Conservation (phyloP, 92 coral and sea anemone species). For the Zoanthus sansibaricus region DNA sequence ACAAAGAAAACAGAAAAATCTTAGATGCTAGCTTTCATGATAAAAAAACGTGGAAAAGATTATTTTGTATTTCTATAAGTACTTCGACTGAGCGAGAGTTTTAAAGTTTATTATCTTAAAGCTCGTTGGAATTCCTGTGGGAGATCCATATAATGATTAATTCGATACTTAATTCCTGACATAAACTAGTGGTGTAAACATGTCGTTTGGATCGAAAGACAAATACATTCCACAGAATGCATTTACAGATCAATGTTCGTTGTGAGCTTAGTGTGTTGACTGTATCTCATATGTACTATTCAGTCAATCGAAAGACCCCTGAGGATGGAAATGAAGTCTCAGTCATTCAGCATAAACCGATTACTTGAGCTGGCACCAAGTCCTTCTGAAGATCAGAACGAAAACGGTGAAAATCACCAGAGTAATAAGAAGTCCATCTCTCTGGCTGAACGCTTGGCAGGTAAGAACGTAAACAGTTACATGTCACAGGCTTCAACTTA, state of each 20-base stretch:
- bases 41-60: not conserved
- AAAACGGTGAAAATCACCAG: slow-evolving; percentile 36
- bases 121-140: slow-evolving; percentile 21
- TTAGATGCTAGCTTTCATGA: not conserved
- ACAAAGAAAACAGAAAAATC: not conserved
- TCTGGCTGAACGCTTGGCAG: slow-evolving; percentile 91
- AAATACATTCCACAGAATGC: slow-evolving; percentile 28
- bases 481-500: slow-evolving; percentile 29
- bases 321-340: slow-evolving; percentile 58
- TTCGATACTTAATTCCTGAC: slow-evolving; percentile 39
- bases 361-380: slow-evolving; percentile 63
- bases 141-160: slow-evolving; percentile 36
- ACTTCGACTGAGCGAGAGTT: not conserved
- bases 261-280: slow-evolving; percentile 15
- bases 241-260: slow-evolving; percentile 22
- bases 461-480: slow-evolving; percentile 32
- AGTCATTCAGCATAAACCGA: slow-evolving; percentile 70
- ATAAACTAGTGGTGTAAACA: slow-evolving; percentile 26
- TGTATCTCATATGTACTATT: not conserved
- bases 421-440: slow-evolving; percentile 62
- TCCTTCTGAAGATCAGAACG: slow-evolving; percentile 25
- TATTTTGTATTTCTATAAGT: not conserved
- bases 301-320: slow-evolving; percentile 28
- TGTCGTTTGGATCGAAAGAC: slow-evolving; percentile 42
- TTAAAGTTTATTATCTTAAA: slow-evolving; percentile 10